Evolutionary conservation across 2,888 invertebrate species (phyloP).

Genomic region (Falcaria lacertinaria): DNA sequence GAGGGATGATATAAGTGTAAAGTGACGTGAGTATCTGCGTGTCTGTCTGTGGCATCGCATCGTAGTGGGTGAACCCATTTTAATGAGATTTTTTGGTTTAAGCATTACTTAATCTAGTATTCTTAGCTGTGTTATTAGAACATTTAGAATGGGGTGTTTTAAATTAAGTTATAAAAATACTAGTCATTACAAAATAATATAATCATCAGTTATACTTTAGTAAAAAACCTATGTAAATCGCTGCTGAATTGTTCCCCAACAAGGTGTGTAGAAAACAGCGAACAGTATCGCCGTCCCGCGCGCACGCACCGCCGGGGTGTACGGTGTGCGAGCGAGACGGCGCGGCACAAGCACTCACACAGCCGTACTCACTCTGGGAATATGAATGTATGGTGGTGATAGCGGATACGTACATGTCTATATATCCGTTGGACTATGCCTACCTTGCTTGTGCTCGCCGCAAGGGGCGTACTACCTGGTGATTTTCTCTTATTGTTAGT

Average conservation of each 20-base stretch:
- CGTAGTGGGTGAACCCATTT: too few species aligned
- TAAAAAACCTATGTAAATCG: neutral
- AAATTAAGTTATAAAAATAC: too few species aligned
- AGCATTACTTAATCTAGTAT: too few species aligned
- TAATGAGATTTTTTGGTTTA: too few species aligned
- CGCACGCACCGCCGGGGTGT: constrained; percentile 14
- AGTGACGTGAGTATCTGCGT: too few species aligned
- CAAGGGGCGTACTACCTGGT: constrained; percentile 67
- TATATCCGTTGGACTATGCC: constrained; percentile 80
- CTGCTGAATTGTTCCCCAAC: neutral
- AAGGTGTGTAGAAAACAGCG: neutral
- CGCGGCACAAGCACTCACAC: constrained; percentile 27
- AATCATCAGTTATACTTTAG: too few species aligned
- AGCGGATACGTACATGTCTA: constrained; percentile 79
- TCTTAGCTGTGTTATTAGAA: too few species aligned
- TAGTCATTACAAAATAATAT: too few species aligned
- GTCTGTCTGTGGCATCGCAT: too few species aligned
- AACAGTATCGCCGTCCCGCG: constrained; percentile 28
- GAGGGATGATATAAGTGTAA: too few species aligned
- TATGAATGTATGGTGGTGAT: constrained; percentile 68
- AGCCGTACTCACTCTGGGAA: constrained; percentile 40
- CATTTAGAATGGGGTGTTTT: too few species aligned
- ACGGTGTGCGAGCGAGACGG: constrained; percentile 24
- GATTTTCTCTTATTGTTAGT: constrained; percentile 55
- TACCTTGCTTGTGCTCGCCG: constrained; percentile 75